Evolutionary conservation across 2,888 invertebrate species (phyloP).

Genomic region (Brassicogethes aeneus): DNA sequence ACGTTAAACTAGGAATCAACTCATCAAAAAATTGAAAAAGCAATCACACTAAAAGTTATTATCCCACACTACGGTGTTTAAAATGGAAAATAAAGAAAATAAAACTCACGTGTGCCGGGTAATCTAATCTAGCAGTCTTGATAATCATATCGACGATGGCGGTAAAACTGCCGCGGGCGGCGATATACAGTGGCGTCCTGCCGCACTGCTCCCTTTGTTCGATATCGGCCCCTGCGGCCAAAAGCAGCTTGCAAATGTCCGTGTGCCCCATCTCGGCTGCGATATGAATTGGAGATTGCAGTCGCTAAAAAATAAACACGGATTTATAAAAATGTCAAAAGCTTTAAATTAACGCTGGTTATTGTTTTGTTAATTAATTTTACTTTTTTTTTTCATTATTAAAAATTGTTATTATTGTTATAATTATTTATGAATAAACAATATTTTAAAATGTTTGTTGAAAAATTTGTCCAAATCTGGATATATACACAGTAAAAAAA

Average conservation of each 20-base stretch:
- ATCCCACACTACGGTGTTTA: neutral
- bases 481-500: too few relatives aligned
- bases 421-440: too few relatives aligned
- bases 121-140: constrained; percentile 61
- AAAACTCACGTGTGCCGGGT: constrained; percentile 51
- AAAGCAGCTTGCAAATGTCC: constrained; percentile 52
- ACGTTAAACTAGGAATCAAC: too few relatives aligned
- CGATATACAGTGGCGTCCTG: constrained; percentile 64
- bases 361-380: too few relatives aligned
- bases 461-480: too few relatives aligned
- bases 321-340: too few relatives aligned
- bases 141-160: constrained; percentile 78
- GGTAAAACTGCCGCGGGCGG: constrained; percentile 73
- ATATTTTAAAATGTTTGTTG: too few relatives aligned
- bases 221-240: constrained; percentile 57
- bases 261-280: constrained; percentile 64
- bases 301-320: constrained; percentile 43
- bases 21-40: too few relatives aligned
- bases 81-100: too few relatives aligned
- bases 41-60: neutral
- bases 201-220: constrained; percentile 56
- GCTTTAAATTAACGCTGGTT: too few relatives aligned
- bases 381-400: too few relatives aligned
- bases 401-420: too few relatives aligned
- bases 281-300: constrained; percentile 70